Base-by-base conservation (phyloP, 2,797 vertebrate species). In the Eutrigla gurnardus region DNA sequence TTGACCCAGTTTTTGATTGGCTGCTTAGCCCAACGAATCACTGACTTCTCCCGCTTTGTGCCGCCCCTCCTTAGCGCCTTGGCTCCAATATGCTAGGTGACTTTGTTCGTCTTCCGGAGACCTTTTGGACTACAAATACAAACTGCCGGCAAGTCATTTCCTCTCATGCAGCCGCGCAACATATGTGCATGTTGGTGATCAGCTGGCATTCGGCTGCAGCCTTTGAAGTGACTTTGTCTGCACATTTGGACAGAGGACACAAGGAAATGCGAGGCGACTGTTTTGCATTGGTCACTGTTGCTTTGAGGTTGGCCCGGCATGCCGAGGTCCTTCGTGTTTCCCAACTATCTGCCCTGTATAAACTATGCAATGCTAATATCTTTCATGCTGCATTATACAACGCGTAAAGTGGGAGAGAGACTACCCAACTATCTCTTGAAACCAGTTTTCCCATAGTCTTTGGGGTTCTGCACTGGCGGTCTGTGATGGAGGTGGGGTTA, bases 401-500 rank as follows among this genome's bases (percentile, higher is more conserved):
- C 9, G 47, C 13, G 4, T n/a, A 59, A 55, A 54, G 33, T 39
- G 1, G 33, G 13, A 32, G 36, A 59, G 70, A 62, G 35, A 61
- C 39, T 40, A 43, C 62, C 25, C 52, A 52, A 50, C 40, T 64
- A 54, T 64, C 65, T 77, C 61, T 66, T 57, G 11, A 75, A 75
- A 85, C 66, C 63, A 66, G 52, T 85, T 88, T 89, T 84, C 81
- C 67, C 68, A 69, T 35, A 68, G 70, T 7, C 40, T 4, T 73
- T 58, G 50, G 64, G 57, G 52, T 50, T 75, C 32, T 75, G 73
- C 54, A 18, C 73, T 75, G 83, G 70, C 73, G 71, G 81, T 47
- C 53, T 53, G 76, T 88, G 90, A 89, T 83, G 86, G 89, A 92
- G 86, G 82, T 87, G 71, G 86, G 60, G 63, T 89, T 80, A 57